Conservation (phyloP, 64 coral and sea anemone species). For the Trachythela sp. region DNA sequence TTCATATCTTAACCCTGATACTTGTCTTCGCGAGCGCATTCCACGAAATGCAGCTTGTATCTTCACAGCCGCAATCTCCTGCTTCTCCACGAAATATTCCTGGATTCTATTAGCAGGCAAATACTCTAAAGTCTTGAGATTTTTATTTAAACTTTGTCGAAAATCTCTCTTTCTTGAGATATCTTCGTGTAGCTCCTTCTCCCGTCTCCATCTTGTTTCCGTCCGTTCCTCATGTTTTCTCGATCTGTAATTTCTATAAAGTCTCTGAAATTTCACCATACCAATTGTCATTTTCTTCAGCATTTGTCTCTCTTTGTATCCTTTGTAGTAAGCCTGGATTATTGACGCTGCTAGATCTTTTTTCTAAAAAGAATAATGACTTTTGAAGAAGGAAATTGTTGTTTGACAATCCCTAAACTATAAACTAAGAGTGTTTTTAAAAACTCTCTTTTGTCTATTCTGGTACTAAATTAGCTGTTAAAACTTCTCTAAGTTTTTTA, state of each 20-base stretch:
- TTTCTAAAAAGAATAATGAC: neutral
- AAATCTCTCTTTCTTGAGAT: slow-evolving; percentile 3
- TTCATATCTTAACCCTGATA: neutral
- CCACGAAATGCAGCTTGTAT: neutral
- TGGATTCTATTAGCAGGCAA: neutral
- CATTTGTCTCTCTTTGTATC: neutral
- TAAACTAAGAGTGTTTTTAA: too few species aligned
- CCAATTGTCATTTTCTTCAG: neutral
- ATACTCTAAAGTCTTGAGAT: neutral
- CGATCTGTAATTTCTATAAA: neutral
- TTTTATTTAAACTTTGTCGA: neutral
- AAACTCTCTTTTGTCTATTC: too few species aligned
- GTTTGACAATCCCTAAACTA: too few species aligned
- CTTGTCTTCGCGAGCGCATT: neutral
- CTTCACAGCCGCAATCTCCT: neutral
- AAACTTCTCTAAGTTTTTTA: too few species aligned
- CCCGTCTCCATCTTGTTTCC: slow-evolving; percentile 8
- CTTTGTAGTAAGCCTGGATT: slow-evolving; percentile 13
- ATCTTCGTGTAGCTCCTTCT: neutral
- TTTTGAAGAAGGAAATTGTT: too few species aligned
- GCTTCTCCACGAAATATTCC: neutral
- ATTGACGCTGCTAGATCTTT: neutral
- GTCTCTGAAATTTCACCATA: neutral
- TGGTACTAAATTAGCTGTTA: too few species aligned
- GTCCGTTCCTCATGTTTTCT: neutral